Conservation (phyloP, 2,797 vertebrate species). For the Spheniscus humboldti region DNA sequence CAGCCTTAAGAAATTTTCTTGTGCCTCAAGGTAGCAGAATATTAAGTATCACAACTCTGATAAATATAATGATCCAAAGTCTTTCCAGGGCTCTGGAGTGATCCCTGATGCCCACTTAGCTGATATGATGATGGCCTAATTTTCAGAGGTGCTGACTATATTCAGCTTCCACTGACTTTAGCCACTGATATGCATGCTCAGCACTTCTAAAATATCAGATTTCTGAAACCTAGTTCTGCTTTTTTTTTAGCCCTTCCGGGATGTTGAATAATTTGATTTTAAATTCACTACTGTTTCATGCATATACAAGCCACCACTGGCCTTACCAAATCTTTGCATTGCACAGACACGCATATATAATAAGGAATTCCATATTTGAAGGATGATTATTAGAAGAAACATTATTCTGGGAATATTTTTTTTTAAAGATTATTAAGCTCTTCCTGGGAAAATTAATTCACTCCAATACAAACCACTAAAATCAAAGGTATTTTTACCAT, state of each 20-base stretch:
- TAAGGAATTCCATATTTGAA: not conserved
- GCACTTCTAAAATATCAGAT: not conserved
- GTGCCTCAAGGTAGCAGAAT: not conserved
- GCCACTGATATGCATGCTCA: not conserved
- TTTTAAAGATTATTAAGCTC: not conserved
- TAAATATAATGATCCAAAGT: not conserved
- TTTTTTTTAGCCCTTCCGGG: not conserved
- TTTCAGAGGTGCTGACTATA: not conserved
- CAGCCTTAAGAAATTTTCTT: not conserved
- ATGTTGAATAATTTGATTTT: not conserved
- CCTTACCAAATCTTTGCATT: not conserved
- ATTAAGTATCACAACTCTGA: not conserved
- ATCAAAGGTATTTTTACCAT: slow-evolving; percentile 13
- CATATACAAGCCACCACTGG: not conserved
- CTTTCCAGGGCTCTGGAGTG: not conserved
- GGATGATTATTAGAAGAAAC: not conserved
- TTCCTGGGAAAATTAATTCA: slow-evolving; percentile 4
- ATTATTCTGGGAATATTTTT: not conserved
- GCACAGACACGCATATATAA: not conserved
- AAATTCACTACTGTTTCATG: not conserved
- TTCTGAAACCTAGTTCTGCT: not conserved
- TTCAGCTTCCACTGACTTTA: not conserved
- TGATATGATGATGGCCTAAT: not conserved
- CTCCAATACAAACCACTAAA: not conserved
- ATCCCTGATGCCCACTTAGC: not conserved